A percentile compares a stretch with the other conserved stretches of the same genome.
phyloP scores from a whole-genome alignment of 2,113 vertebrate species.

The Thunnus maccoyii region DNA sequence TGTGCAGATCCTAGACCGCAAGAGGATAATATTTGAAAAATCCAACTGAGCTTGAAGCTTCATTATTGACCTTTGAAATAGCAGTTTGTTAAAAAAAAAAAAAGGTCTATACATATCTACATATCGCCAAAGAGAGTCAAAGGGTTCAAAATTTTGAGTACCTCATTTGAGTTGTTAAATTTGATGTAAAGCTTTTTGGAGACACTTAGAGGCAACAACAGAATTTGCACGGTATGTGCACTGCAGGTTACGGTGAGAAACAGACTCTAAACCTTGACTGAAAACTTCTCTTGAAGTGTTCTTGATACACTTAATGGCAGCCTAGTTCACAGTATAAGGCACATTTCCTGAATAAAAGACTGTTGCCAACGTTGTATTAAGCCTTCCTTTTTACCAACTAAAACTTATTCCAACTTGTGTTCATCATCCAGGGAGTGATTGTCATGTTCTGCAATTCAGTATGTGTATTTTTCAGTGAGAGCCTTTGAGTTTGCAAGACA shows the following conservation, averaged over 20 bases:
- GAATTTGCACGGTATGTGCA: neutral
- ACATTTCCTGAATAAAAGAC: constrained; percentile 21
- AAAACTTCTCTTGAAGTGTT: neutral
- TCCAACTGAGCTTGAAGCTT: no score
- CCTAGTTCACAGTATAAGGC: neutral
- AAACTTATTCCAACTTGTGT: neutral
- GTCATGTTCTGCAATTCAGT: neutral
- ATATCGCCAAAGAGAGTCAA: neutral
- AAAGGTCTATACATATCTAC: no score
- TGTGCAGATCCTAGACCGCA: neutral
- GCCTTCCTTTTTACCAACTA: neutral
- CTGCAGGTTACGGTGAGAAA: neutral
- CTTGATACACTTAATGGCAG: neutral
- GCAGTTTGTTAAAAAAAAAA: no score
- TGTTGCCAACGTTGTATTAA: neutral
- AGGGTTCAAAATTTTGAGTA: neutral
- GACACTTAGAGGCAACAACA: neutral
- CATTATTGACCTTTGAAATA: no score
- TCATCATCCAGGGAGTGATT: neutral
- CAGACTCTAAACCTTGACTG: neutral
- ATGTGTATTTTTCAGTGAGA: neutral
- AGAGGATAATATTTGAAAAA: no score
- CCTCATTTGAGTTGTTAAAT: neutral
- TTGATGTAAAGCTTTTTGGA: neutral
- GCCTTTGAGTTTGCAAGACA: constrained; percentile 12